These are phyloP conservation scores for Pherbina coryleti DNA, from an alignment of 2,888 invertebrate species.

Conservation along the genomic window DNA sequence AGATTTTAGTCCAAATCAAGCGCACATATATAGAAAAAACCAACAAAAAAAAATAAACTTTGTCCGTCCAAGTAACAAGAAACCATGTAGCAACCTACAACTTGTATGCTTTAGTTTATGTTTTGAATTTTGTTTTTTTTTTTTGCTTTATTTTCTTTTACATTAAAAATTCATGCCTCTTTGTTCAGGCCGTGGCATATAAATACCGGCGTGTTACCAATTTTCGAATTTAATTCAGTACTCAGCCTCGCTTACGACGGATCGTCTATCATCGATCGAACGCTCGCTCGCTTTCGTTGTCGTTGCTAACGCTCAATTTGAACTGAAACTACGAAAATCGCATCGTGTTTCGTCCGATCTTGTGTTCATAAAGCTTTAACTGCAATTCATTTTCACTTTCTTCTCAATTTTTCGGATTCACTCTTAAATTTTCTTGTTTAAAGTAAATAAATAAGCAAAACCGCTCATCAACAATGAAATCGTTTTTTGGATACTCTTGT, in stretches of 20 bases:
- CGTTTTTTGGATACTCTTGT: slow-evolving; percentile 1
- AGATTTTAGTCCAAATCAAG: too few species aligned
- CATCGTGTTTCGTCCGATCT: slow-evolving; percentile 7
- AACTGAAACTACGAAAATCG: slow-evolving; percentile 25
- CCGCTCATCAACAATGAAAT: slow-evolving; percentile 38
- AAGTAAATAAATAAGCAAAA: not conserved
- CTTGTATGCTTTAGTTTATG: too few species aligned
- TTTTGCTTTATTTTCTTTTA: too few species aligned
- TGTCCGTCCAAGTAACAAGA: too few species aligned
- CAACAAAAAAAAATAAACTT: too few species aligned
- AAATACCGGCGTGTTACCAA: slow-evolving; percentile 47
- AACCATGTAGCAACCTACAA: too few species aligned
- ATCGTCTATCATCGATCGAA: slow-evolving; percentile 41
- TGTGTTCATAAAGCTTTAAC: not conserved
- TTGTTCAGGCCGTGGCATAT: slow-evolving; percentile 35
- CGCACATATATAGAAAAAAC: too few species aligned
- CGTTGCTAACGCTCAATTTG: slow-evolving; percentile 17
- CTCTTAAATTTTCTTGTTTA: not conserved
- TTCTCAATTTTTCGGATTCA: not conserved
- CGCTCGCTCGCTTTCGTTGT: slow-evolving; percentile 29
- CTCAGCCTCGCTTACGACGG: slow-evolving; percentile 49
- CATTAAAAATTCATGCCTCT: too few species aligned
- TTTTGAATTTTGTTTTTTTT: too few species aligned
- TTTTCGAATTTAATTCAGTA: slow-evolving; percentile 50
- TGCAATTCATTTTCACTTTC: not conserved